Percentiles rank a stretch among this genome's conserved stretches.
Evolutionary conservation across 2,113 vertebrate species (phyloP).

Genomic region (Scatophagus argus): DNA sequence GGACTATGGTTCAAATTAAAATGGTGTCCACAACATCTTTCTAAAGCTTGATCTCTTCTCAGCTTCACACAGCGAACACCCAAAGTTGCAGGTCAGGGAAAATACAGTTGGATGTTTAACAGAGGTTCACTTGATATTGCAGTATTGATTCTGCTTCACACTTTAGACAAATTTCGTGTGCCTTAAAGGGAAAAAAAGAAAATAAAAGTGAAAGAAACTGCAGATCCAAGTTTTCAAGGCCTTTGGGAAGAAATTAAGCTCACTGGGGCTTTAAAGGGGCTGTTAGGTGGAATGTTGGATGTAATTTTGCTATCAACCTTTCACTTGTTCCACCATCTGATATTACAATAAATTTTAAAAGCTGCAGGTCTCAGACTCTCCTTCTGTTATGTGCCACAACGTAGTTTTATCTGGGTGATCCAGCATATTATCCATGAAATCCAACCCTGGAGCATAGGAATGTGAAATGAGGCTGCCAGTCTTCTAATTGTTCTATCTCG

Average conservation of each 20-base stretch:
- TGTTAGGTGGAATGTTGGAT: constrained; percentile 68
- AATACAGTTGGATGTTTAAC: constrained; percentile 71
- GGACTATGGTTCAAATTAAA: constrained; percentile 11
- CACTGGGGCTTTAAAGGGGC: constrained; percentile 66
- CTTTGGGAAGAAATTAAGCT: constrained; percentile 73
- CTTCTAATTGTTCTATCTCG: constrained; percentile 23
- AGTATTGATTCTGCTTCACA: constrained; percentile 73
- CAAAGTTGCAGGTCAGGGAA: constrained; percentile 57
- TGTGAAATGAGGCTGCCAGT: constrained; percentile 43
- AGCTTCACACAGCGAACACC: constrained; percentile 22
- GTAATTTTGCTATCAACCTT: constrained; percentile 74
- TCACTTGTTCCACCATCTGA: constrained; percentile 68
- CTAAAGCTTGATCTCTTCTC: constrained; percentile 30
- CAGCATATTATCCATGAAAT: constrained; percentile 57
- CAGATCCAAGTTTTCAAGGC: constrained; percentile 67
- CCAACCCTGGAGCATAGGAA: constrained; percentile 42
- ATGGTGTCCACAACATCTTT: constrained; percentile 14
- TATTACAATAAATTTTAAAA: constrained; percentile 67
- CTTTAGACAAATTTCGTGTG: constrained; percentile 68
- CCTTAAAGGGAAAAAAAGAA: constrained; percentile 75
- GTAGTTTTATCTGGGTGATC: constrained; percentile 48
- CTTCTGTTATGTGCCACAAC: constrained; percentile 55
- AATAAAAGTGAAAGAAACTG: constrained; percentile 70
- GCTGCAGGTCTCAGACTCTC: constrained; percentile 32
- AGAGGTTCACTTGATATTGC: constrained; percentile 71